Base-by-base conservation (phyloP, 2,888 invertebrate genomes). In the Chrysolina oricalcia region DNA sequence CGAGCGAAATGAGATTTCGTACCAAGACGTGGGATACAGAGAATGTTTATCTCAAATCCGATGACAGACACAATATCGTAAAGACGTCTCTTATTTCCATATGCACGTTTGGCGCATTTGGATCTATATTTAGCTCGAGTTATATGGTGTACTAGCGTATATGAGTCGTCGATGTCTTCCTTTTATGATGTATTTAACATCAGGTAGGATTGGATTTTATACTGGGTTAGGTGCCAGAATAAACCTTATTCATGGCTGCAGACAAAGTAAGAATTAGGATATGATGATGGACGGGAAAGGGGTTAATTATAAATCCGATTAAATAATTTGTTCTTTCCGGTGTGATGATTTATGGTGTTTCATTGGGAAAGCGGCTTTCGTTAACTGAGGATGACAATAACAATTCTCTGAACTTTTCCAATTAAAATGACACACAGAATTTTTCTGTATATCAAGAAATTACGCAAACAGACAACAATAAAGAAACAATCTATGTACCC, bases 41-140 rank as follows among this genome's bases (percentile, higher is more conserved):
- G 46, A 46, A 66, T 46, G 43, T 46, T 66, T 46, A 66, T 64
- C 41, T 19, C 40, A 73, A 73, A 68, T 19, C 35, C 62, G 74
- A 74, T 72, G 74, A 72, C 76, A 76, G 69, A 64, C 56, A 56
- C 27, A 69, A 72, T 70, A 70, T 74, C 62, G 67, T 63, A 72
- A 77, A 76, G 74, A 65, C 64, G 46, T 73, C 66, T 75, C 62
- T 40, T 56, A 69, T 66, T 72, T 40, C 74, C 74, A 65, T 64
- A 59, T 71, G 72, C 67, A 74, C 74, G 67, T 69, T 71, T 67
- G 69, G 62, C 50, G 40, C 68, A 71, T 73, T 76, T 74, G 64
- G 63, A 41, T 65, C 74, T 78, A 78, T 74, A 78, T 78, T 74
- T 78, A 78, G 78, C 48, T 43, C 72, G 53, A 74, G 72, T 76